Base-by-base conservation (phyloP, 2,113 vertebrate genomes). In the Odontesthes bonariensis region DNA sequence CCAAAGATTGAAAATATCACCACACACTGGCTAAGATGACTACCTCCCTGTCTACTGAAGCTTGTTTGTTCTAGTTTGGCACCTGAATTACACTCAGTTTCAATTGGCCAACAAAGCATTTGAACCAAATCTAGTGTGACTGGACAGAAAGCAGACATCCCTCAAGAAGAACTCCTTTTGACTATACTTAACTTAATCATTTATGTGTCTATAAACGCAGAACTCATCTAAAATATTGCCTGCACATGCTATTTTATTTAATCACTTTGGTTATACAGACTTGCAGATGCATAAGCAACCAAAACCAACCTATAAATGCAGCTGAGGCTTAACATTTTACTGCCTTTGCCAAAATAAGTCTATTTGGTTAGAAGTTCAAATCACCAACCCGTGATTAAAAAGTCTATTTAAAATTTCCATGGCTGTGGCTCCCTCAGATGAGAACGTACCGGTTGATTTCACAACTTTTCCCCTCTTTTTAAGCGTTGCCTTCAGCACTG, bases 281-380 rank as follows among this genome's bases (percentile, higher is more conserved):
- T 69, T n/a, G 38, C 73, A 80, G 51, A 83, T 44, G 61, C 72
- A 70, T 61, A 65, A 53, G 64, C 63, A 77, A 73, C 65, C 83
- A 59, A 75, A 81, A 61, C 66, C 82, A 84, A 59, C 67, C 44
- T 79, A 85, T 88, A 91, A 91, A 91, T 77, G 72, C 68, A 73
- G 68, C 66, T 44, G 67, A 88, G 83, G 86, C 86, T 60, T 75
- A 89, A 82, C 72, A 31, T 81, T 79, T 87, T 23, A 57, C 68
- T 42, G 13, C 52, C 44, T 82, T 73, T 86, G 86, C 86, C 90
- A 88, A 86, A 80, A 52, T 49, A 60, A 80, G 69, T 87, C 78
- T 78, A 84, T 88, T 86, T 84, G 87, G 82, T 85, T 70, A 81
- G 83, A 77, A 62, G 72, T 89, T 92, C 73, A 91, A 74, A 87